These are phyloP conservation scores for Zaprionus lachaisei DNA, from an alignment of 1,140 invertebrate species.

Conservation along the genomic window DNA sequence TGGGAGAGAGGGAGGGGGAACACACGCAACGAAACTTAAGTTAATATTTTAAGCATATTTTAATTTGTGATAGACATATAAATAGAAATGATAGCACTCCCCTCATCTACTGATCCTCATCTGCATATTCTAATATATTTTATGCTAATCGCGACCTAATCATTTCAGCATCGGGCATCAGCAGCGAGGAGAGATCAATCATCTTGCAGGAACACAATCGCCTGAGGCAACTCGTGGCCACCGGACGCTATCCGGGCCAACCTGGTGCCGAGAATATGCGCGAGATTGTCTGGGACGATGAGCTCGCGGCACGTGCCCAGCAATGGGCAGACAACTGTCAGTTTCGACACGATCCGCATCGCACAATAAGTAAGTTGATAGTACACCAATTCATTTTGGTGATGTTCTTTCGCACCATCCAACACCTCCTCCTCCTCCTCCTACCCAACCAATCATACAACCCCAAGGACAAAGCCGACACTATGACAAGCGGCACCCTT, in stretches of 20 bases:
- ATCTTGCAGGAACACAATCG: conserved; percentile 93
- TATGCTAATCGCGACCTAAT: conserved; percentile 76
- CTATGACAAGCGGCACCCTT: conserved; percentile 47
- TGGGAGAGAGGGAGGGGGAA: too few species aligned
- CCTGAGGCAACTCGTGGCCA: conserved; percentile 90
- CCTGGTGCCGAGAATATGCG: conserved; percentile 92
- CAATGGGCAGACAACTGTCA: conserved; percentile 92
- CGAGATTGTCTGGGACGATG: conserved; percentile 95
- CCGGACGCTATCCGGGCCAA: conserved; percentile 90
- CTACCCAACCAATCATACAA: not conserved
- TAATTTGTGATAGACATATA: conserved; percentile 56
- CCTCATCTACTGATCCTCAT: conserved; percentile 15
- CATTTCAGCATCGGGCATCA: conserved; percentile 86
- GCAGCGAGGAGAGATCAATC: conserved; percentile 89
- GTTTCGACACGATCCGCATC: conserved; percentile 89
- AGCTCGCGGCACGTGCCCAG: conserved; percentile 92
- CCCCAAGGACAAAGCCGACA: conserved; percentile 20
- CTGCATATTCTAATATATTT: conserved; percentile 62
- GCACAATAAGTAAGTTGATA: conserved; percentile 87
- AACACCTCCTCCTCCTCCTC: not conserved
- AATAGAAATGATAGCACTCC: conserved; percentile 76
- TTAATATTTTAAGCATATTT: conserved; percentile 59
- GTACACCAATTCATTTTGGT: not conserved
- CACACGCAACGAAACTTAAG: conserved; percentile 30
- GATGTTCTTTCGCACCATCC: too few species aligned